Base-by-base conservation (phyloP, 1,140 invertebrate genomes). In the Ips nitidus region DNA sequence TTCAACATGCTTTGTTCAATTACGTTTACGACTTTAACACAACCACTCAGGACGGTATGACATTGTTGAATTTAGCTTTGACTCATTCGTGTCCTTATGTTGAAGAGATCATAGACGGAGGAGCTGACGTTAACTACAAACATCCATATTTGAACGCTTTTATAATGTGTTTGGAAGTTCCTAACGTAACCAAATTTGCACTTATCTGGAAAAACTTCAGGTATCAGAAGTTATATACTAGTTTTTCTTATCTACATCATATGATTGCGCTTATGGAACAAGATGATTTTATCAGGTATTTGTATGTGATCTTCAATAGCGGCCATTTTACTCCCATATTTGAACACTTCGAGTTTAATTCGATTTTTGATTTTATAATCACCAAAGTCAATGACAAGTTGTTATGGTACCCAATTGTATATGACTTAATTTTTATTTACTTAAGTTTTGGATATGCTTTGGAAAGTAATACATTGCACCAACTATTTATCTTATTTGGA, bases 21-120 rank as follows among this genome's bases (percentile, higher is more conserved):
- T 74, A 74, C 52, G 62, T 69, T 36, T 36, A 40, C 41, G 72
- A 74, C 52, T 74, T 74, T 52, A 72, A 72, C 57, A 22, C 50
- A 6, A 38, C 2, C n/a, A 66, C 53, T 43, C 6, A 22, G 22
- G 53, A 71, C 22, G 61, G 61, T 0, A 56, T 50, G 45, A 64
- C 64, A 8, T 60, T 41, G 5, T 53, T 74, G 22, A 55, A 60
- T 38, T 41, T 74, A 50, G 70, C 70, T 22, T 52, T 74, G 45
- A 63, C 66, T 38, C 50, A 66, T 37, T 6, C 41, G 1, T 64
- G 36, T 41, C 47, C 52, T 6, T 66, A 47, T 50, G 63, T 72
- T 37, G 59, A 71, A 57, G 57, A 71, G 63, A 69, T 74, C 37
- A 63, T 74, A 41, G 5, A 66, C 2, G 56, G 66, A 62, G 70